phyloP scores from a whole-genome alignment of 2,888 invertebrate genomes.

The Barypeithes pellucidus region DNA sequence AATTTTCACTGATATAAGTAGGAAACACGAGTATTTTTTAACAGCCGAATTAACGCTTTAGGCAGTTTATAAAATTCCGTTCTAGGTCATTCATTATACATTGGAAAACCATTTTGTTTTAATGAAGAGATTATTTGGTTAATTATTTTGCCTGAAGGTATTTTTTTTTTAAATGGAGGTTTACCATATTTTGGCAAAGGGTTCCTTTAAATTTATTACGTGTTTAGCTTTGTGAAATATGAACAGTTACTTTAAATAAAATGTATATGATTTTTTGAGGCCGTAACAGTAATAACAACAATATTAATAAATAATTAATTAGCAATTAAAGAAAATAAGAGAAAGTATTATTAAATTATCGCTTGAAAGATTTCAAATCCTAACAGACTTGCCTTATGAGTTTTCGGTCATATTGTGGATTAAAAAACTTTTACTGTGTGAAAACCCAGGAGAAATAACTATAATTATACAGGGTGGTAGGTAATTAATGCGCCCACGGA shows the following conservation, averaged over 20 bases:
- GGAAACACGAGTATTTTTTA: constrained; percentile 27
- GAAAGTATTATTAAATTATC: too few relatives aligned
- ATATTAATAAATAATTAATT: background rate
- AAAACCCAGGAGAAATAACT: too few relatives aligned
- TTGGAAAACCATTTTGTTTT: constrained; percentile 27
- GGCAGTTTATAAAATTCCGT: constrained; percentile 41
- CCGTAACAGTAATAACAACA: background rate
- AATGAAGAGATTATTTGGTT: constrained; percentile 36
- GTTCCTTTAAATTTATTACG: background rate
- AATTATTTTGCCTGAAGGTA: background rate
- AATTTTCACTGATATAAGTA: constrained; percentile 17
- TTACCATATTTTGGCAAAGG: constrained; percentile 6
- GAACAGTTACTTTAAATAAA: too few relatives aligned
- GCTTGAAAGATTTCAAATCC: too few relatives aligned
- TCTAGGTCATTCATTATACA: constrained; percentile 37
- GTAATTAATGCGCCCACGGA: too few relatives aligned
- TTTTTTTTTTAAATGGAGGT: background rate
- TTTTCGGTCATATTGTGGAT: too few relatives aligned
- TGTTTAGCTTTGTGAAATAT: too few relatives aligned
- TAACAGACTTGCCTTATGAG: too few relatives aligned
- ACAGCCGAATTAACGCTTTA: constrained; percentile 23
- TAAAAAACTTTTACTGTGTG: too few relatives aligned
- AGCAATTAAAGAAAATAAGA: too few relatives aligned
- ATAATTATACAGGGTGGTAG: too few relatives aligned
- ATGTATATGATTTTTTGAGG: background rate